Conservation (phyloP, 1,140 invertebrate genomes). For the Aphelinus atriplicis region DNA sequence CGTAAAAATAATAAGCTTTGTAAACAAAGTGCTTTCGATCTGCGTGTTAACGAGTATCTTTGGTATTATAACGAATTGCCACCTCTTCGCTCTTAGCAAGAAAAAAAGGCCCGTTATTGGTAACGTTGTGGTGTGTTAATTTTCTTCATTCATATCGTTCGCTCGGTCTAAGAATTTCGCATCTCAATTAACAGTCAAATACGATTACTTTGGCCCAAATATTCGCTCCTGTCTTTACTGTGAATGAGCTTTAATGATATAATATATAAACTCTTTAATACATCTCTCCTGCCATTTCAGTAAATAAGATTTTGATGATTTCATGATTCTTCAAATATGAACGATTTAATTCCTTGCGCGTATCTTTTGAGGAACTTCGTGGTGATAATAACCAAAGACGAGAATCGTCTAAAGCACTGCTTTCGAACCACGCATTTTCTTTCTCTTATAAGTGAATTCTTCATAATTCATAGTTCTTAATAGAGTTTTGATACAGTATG, state of each 20-base stretch:
- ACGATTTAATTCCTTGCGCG: conserved; percentile 33
- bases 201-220: conserved; percentile 29
- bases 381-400: conserved; percentile 34
- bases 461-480: neutral
- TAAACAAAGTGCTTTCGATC: conserved; percentile 37
- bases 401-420: conserved; percentile 35
- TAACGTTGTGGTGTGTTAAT: conserved; percentile 31
- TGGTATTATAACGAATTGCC: conserved; percentile 52
- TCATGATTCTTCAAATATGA: neutral
- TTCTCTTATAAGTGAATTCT: conserved; percentile 28
- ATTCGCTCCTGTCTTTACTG: neutral
- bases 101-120: conserved; percentile 29
- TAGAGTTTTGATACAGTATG: no score
- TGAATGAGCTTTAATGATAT: neutral
- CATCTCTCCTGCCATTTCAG: conserved; percentile 10
- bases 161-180: conserved; percentile 1
- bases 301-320: neutral
- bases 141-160: neutral
- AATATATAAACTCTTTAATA: conserved; percentile 33
- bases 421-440: conserved; percentile 20
- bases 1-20: conserved; percentile 30
- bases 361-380: conserved; percentile 37
- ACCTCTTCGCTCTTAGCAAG: conserved; percentile 22
- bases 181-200: conserved; percentile 28
- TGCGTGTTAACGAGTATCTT: conserved; percentile 48